Evolutionary conservation across 2,113 vertebrate species (phyloP).

Genomic region (Esox niger): DNA sequence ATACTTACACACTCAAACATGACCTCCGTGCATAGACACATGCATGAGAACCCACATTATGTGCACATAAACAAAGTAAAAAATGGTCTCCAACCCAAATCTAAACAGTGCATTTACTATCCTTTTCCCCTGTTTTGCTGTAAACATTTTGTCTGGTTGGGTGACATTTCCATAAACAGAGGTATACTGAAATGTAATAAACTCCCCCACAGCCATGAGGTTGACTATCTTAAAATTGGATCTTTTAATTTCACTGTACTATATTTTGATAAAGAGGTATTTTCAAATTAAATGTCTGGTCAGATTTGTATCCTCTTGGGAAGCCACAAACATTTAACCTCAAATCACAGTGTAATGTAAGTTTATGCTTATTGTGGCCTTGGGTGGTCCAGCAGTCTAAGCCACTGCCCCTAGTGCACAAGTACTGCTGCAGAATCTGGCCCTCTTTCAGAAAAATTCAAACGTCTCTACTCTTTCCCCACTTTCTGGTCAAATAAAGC

Average conservation of each 20-base stretch:
- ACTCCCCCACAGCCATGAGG: neutral
- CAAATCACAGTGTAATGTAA: neutral
- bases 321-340: neutral
- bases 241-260: neutral
- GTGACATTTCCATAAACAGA: neutral
- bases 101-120: constrained; percentile 10
- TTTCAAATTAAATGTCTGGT: neutral
- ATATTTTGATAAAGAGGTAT: neutral
- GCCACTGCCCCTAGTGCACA: too few species aligned
- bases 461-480: too few species aligned
- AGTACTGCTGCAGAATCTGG: too few species aligned
- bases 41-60: neutral
- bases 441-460: too few species aligned
- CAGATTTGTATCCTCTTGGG: neutral
- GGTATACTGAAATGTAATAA: neutral
- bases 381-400: too few species aligned
- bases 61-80: neutral
- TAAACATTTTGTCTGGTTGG: constrained; percentile 31
- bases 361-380: neutral
- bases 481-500: too few species aligned
- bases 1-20: too few species aligned
- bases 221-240: neutral
- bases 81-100: neutral
- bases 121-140: constrained; percentile 29
- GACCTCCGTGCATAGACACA: too few species aligned